Evolutionary conservation across 1,140 invertebrate species (phyloP), one percentile per base, ranked within the genome.

Genomic region (Pseudomyrmex flavicornis): DNA sequence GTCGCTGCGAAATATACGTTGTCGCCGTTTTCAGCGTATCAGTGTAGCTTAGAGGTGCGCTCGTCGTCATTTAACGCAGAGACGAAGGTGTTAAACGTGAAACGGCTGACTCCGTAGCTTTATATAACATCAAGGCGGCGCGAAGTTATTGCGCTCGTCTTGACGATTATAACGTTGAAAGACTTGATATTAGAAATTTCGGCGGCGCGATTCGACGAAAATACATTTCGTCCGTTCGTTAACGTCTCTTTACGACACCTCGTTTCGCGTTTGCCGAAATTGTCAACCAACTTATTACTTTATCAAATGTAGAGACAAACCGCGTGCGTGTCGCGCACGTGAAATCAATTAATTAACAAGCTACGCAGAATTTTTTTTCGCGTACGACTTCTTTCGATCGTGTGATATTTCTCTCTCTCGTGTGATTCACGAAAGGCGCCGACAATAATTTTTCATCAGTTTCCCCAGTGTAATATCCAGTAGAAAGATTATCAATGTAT

Each of bases 41-140:
- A 22, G n/a, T 13, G 61, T 77, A 80, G 54, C 54, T 80, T 61
- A 50, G 54, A 59, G 44, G 54, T 50, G 54, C 66, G 13, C 4
- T 20, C 35, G 4, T 7, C 44, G 46, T 59, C 66, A 65, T 59
- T 73, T 72, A 82, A 65, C 26, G 79, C 15, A 50, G 54, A 10
- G 35, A 8, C 12, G 20, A 75, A 83, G 63, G 70, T 83, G 82
- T 86, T 86, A 87, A 66, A 65, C 35, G 48, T 61, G 70, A 70
- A 76, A 83, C 58, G 48, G 72, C 54, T 61, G 26, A 59, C 66
- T 80, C 44, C 59, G 44, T 22, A 61, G 20, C 54, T 72, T 35
- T 35, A 35, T 61, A 35, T 50, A 80, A 72, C 54, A 72, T 26
- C 56, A 22, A 35, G 15, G 15, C 44, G 15, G 46, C 35, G 35